Base-by-base conservation (phyloP, 2,113 vertebrate species). In the Pachycephala philippinensis region DNA sequence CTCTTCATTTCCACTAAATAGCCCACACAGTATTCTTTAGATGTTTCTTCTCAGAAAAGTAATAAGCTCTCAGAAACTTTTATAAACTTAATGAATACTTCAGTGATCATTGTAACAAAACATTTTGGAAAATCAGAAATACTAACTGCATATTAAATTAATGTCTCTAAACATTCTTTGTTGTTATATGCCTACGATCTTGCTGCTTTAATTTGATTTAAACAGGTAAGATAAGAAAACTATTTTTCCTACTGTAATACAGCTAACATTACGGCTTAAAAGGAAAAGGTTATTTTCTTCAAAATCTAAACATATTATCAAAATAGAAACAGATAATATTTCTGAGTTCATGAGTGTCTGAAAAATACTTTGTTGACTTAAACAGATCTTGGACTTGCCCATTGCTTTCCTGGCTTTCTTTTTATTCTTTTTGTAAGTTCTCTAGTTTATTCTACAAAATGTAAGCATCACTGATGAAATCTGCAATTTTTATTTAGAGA, bases 81-180 rank as follows among this genome's bases (percentile, higher is more conserved):
- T 85, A 71, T 75, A 78, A 97, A 90, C 22, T 79, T 94, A 92
- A 97, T 97, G 79, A 93, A 92, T 92, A 79, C 49, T 91, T 90
- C 33, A 87, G 4, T 60, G 40, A 84, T 89, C n/a, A 39, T 87
- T 66, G 90, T 63, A 61, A 33, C 7, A 85, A 93, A 93, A 69
- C 26, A 88, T 21, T 93, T 78, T 64, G 35, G 19, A 28, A 91
- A 95, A 89, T 35, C 64, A 80, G 24, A 76, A 63, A 90, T 95
- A 91, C 69, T 39, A 77, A 65, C 11, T 65, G 87, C 39, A 18
- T 33, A 39, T 52, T 84, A 78, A 95, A 83, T 69, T n/a, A 4
- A 40, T 52, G 5, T 56, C 26, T 83, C 26, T 91, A 35, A n/a
- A 91, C 59, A 30, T 47, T 64, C 42, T 80, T 49, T 64, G 6